Evolutionary conservation across 2,113 vertebrate genomes (phyloP), one percentile per base, ranked within the genome.

Genomic region (Notarius lentiginosus): DNA sequence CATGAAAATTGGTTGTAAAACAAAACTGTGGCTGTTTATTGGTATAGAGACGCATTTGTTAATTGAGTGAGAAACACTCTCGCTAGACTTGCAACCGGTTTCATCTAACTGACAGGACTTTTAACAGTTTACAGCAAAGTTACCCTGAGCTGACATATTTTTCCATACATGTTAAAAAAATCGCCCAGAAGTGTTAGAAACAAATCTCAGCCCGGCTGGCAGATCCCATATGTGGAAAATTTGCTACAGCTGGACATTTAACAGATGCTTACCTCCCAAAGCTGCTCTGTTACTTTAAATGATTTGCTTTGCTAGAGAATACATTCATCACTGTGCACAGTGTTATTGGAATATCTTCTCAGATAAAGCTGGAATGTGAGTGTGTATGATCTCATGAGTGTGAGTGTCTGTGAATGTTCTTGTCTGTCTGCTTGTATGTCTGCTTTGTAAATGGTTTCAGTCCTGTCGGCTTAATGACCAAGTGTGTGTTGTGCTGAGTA

Each of bases 111-210:
- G 55, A 82, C 60, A 85, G 41, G 61, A 60, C 27, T 86, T 76
- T 83, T 88, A 88, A 88, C 88, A 90, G 92, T 92, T 93, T 91
- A 89, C 84, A 81, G 41, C 65, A 5, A 61, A 87, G 89, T 86
- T 88, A 84, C 66, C 84, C 83, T 85, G 89, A 86, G 90, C 66
- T 91, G 91, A 90, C 88, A 92, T 91, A 84, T 90, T 92, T 81
- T 87, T 89, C 53, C 47, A 76, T 61, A 77, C 70, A 88, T 84
- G 84, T 76, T 63, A 61, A 81, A 53, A 79, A 85, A 86, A 1
- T 61, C 65, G 79, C 61, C 56, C 85, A 88, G 79, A 61, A 79
- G 87, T 73, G 77, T 34, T 27, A 15, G 53, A 88, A 66, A 87
- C 85, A 47, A 55, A 0, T 90, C 87, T 90, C 41, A 58, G 70